phyloP scores from a whole-genome alignment of 2,113 vertebrate genomes.

The Perca fluviatilis region DNA sequence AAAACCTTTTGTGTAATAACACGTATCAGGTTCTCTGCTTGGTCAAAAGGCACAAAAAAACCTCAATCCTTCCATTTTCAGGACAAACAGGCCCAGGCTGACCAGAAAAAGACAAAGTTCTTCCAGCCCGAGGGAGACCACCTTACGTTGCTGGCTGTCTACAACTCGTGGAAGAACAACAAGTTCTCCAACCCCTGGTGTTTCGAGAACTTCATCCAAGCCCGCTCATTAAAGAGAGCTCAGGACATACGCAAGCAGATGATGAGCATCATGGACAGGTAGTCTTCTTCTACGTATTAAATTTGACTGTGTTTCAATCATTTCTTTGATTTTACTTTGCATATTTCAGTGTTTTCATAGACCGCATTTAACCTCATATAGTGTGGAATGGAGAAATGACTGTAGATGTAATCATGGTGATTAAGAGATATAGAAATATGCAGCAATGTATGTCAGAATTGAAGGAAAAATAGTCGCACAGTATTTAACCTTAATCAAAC shows the following conservation, averaged over 20 bases:
- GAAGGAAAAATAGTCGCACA: background rate
- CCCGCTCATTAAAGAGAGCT: constrained; percentile 90
- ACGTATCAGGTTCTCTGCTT: background rate
- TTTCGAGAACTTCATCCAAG: constrained; percentile 97
- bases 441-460: background rate
- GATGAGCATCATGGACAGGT: constrained; percentile 98
- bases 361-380: background rate
- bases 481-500: background rate
- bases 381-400: background rate
- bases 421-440: background rate
- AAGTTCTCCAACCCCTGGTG: constrained; percentile 98
- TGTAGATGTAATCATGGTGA: background rate
- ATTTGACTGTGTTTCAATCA: background rate
- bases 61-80: constrained; percentile 38
- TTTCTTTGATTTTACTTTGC: background rate
- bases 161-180: constrained; percentile 98
- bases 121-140: constrained; percentile 96
- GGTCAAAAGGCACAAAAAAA: background rate
- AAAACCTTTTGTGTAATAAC: background rate
- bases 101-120: constrained; percentile 98
- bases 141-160: constrained; percentile 93
- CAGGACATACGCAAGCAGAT: constrained; percentile 98
- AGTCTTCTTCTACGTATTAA: background rate
- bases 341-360: background rate
- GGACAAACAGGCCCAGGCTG: constrained; percentile 95